Conservation (phyloP, 2,113 vertebrate species). For the Trogon melanurus region DNA sequence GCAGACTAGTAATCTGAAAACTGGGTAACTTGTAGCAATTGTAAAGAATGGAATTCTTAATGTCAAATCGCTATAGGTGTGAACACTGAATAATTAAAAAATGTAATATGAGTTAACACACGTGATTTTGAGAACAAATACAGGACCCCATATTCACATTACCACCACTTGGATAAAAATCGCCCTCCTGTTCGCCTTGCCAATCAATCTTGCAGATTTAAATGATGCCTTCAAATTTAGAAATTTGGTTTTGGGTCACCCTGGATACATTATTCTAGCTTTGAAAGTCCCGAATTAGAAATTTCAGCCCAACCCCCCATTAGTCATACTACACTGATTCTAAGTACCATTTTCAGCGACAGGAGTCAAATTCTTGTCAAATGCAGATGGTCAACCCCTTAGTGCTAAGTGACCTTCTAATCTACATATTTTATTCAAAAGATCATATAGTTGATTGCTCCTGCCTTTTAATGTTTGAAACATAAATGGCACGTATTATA, state of each 20-base stretch:
- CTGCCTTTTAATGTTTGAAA: conserved; percentile 71
- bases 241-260: conserved; percentile 38
- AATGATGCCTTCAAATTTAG: conserved; percentile 44
- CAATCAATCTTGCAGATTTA: conserved; percentile 38
- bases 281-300: conserved; percentile 66
- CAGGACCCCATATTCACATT: not conserved
- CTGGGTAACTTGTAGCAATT: conserved; percentile 66
- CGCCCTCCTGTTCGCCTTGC: not conserved
- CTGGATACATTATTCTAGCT: conserved; percentile 50
- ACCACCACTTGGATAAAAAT: not conserved
- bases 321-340: conserved; percentile 69
- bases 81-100: conserved; percentile 61
- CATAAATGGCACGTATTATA: conserved; percentile 70
- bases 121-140: conserved; percentile 33
- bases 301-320: conserved; percentile 66
- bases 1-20: conserved; percentile 85
- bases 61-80: conserved; percentile 73
- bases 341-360: conserved; percentile 78
- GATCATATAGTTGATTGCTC: conserved; percentile 71
- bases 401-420: conserved; percentile 76
- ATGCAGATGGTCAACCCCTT: conserved; percentile 72
- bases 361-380: conserved; percentile 78
- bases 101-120: conserved; percentile 31
- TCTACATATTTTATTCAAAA: conserved; percentile 79
- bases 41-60: conserved; percentile 72